Evolutionary conservation across 2,888 invertebrate species (phyloP).

Genomic region (Dorcus hopei): DNA sequence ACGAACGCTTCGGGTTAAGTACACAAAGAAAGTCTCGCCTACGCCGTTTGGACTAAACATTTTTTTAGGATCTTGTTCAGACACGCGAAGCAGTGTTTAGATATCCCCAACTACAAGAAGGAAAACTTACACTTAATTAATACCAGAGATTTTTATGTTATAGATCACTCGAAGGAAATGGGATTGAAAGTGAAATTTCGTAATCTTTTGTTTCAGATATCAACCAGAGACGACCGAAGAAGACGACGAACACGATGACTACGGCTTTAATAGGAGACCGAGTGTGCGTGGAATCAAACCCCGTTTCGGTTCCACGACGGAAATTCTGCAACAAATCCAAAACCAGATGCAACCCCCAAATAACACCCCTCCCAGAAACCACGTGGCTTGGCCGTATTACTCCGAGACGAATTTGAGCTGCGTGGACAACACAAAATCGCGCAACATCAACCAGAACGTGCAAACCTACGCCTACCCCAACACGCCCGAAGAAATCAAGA

Average conservation of each 20-base stretch:
- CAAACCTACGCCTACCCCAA: conserved; percentile 37
- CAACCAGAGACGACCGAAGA: conserved; percentile 58
- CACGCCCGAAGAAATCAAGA: conserved; percentile 33
- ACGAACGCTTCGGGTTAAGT: too few species aligned
- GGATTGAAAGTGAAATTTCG: too few species aligned
- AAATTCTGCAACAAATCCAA: conserved; percentile 79
- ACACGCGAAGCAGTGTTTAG: too few species aligned
- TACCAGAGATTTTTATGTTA: too few species aligned
- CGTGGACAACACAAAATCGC: conserved; percentile 36
- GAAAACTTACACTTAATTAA: too few species aligned
- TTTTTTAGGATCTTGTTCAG: too few species aligned
- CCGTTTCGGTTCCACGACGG: conserved; percentile 76
- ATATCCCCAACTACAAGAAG: too few species aligned
- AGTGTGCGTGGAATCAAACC: conserved; percentile 87
- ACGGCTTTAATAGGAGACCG: conserved; percentile 85
- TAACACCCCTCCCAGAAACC: conserved; percentile 32
- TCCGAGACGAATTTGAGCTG: conserved; percentile 55
- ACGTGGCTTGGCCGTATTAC: conserved; percentile 66
- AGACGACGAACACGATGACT: conserved; percentile 83
- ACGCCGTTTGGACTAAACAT: too few species aligned
- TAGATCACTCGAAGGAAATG: too few species aligned
- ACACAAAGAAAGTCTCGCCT: too few species aligned
- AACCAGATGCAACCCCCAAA: conserved; percentile 58
- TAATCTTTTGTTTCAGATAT: conserved; percentile 49
- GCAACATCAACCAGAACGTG: conserved; percentile 36